These are phyloP conservation scores for Cremastinae sp. DNA, from an alignment of 2,888 invertebrate genomes.

Conservation along the genomic window DNA sequence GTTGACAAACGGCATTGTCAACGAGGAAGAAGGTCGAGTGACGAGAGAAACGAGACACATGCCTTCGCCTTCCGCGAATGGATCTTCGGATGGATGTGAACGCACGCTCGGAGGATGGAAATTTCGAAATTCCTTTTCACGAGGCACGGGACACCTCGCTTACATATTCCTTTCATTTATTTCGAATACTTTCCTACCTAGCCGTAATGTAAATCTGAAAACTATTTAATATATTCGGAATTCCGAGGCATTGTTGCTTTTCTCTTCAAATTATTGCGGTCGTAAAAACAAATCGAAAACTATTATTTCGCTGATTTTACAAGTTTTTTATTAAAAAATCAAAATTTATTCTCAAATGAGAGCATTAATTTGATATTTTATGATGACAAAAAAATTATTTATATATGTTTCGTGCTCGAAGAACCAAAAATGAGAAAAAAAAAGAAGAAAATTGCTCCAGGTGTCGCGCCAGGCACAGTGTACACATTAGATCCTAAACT, in stretches of 20 bases:
- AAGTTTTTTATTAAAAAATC: too few relatives aligned
- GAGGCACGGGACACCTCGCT: neutral
- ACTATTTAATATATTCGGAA: neutral
- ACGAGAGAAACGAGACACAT: conserved; percentile 8
- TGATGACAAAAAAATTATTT: too few relatives aligned
- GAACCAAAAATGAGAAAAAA: too few relatives aligned
- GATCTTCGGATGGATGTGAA: conserved; percentile 9
- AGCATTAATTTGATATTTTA: too few relatives aligned
- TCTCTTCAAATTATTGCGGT: too few relatives aligned
- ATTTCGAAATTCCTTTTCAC: conserved; percentile 27
- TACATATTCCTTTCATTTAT: neutral
- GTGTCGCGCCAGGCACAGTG: conserved; percentile 15
- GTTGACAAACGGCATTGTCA: conserved; percentile 44
- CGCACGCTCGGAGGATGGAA: neutral
- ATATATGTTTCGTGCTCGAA: too few relatives aligned
- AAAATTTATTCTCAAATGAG: too few relatives aligned
- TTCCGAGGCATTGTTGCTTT: neutral
- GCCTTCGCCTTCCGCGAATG: neutral
- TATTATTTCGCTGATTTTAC: too few relatives aligned
- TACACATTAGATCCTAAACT: conserved; percentile 21
- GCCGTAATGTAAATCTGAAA: neutral
- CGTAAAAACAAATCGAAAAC: too few relatives aligned
- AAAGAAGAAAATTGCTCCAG: conserved; percentile 12
- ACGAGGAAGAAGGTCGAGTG: conserved; percentile 35
- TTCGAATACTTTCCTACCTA: neutral